Base-by-base conservation (phyloP, 2,888 invertebrate species). In the Nomada lathburiana region DNA sequence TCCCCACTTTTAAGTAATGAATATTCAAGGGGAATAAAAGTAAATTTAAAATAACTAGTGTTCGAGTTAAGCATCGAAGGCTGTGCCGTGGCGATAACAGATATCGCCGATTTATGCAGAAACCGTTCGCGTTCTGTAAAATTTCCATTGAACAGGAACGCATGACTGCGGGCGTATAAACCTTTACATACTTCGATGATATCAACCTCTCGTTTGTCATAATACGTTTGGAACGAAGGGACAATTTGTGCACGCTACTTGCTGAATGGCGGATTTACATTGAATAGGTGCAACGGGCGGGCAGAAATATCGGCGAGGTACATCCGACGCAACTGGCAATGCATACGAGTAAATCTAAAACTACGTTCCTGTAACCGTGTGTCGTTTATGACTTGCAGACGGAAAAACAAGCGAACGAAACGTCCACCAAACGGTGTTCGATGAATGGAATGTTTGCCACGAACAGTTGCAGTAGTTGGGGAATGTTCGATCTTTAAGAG, bases 161-260 rank as follows among this genome's bases (percentile, higher is more conserved):
- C 29, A n/a, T 1, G 20, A 23, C 13, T 26, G 20, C 20, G 16
- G 2, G 47, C n/a, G 0, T 9, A 13, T 16, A 52, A 62, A 16
- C 70, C 23, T 77, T 65, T 20, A 23, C 53, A 9, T 36, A 36
- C 36, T 36, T 71, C 70, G 59, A 80, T 53, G 47, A 53, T 16
- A 71, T 72, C 63, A 16, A n/a, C 11, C 65, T 42, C 60, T 67
- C 65, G 47, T 82, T 82, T 82, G 81, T 73, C 81, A 64, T 52
- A 52, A 76, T 55, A 52, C 18, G 23, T n/a, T 23, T 18, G 5
- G 44, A 57, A 44, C n/a, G 26, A 52, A 52, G n/a, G 29, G 36
- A 50, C 65, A 74, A 80, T 52, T 67, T 70, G 53, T 1, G 16
- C 52, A 13, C 9, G 53, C 9, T 67, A 44, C 44, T n/a, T 20